phyloP scores from a whole-genome alignment of 2,888 invertebrate genomes.

The Apeira syringaria region DNA sequence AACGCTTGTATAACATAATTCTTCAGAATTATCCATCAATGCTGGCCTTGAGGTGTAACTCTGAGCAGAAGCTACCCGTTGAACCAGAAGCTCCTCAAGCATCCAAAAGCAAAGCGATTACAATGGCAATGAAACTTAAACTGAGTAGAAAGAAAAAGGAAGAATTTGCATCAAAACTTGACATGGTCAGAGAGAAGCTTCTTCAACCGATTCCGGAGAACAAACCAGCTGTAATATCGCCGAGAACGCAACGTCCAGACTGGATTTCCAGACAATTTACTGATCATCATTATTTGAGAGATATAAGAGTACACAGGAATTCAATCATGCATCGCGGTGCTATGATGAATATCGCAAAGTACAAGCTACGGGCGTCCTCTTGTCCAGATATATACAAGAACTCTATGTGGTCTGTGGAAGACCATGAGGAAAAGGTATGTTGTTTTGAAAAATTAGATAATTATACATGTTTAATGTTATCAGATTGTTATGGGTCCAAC shows the following conservation, averaged over 20 bases:
- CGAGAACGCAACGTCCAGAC: slow-evolving; percentile 56
- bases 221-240: slow-evolving; percentile 56
- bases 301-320: slow-evolving; percentile 89
- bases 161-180: slow-evolving; percentile 69
- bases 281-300: slow-evolving; percentile 87
- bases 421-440: slow-evolving; percentile 85
- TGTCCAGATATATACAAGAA: slow-evolving; percentile 96
- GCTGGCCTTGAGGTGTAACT: slow-evolving; percentile 85
- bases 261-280: slow-evolving; percentile 81
- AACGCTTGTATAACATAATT: slow-evolving; percentile 87
- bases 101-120: slow-evolving; percentile 79
- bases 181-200: slow-evolving; percentile 64
- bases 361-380: slow-evolving; percentile 93
- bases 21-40: slow-evolving; percentile 89
- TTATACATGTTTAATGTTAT: no score
- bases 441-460: no score
- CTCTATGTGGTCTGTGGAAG: slow-evolving; percentile 92
- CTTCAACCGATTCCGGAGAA: slow-evolving; percentile 74
- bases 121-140: slow-evolving; percentile 85
- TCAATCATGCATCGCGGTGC: slow-evolving; percentile 95
- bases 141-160: slow-evolving; percentile 65
- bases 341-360: slow-evolving; percentile 92
- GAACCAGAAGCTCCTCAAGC: slow-evolving; percentile 48
- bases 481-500: no score
- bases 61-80: slow-evolving; percentile 84